Base-by-base conservation (phyloP, 2,888 invertebrate genomes). In the Cyclophora punctaria region DNA sequence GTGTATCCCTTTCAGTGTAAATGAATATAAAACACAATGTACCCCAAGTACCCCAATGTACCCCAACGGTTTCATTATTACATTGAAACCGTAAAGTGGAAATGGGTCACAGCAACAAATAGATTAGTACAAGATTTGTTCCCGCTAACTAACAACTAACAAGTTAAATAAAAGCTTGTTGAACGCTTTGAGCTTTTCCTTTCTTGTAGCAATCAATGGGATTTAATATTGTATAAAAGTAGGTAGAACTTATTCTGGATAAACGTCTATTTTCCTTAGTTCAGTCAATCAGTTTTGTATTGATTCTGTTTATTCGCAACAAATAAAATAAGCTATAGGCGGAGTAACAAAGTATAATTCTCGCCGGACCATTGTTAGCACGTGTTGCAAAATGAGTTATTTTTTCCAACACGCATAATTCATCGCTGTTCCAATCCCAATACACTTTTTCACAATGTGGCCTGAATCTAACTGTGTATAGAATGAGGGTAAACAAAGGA, bases 361-460 rank as follows among this genome's bases (percentile, higher is more conserved):
- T 65, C 66, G 49, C 50, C 47, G 66, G 67, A 60, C 67, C 69
- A 70, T 73, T 70, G 71, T 69, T 64, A 70, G 63, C 74, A 73
- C 71, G 69, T 75, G 74, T 70, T 71, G 50, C 71, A 51, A 68
- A 69, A 71, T 73, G 75, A 76, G 70, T 73, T 75, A 73, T 75
- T 71, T 66, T 72, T 73, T 64, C 67, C 69, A 64, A 71, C 67
- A 67, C 65, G 61, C 67, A 68, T 67, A 70, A 73, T 75, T 72
- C 69, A 73, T 69, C 55, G 62, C 61, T 62, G 63, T 67, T 64
- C 71, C 68, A 66, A 69, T 71, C 63, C 68, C 65, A 69, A 72
- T 69, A 64, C 63, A 64, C 65, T 65, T 67, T 67, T 66, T 63
- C 62, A 66, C 51, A 50, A 35, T 45, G 44, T 48, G 49, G 58